These are phyloP conservation scores for Stratiomys singularior DNA, from an alignment of 2,888 invertebrate species.

Conservation along the genomic window DNA sequence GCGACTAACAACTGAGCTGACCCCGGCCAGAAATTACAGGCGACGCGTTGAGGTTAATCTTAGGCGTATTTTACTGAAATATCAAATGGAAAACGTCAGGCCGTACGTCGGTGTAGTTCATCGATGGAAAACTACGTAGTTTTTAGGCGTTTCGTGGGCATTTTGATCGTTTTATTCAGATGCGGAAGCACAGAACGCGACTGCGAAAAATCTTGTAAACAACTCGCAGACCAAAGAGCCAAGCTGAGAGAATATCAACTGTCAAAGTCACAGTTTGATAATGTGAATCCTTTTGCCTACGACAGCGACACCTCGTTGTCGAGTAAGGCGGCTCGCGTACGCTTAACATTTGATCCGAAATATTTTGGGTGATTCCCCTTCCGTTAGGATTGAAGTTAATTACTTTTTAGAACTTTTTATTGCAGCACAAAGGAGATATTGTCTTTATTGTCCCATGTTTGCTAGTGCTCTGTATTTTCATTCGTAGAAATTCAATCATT, in stretches of 20 bases:
- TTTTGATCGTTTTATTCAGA: not conserved
- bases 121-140: not conserved
- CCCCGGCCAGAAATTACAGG: not conserved
- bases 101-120: not conserved
- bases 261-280: conserved; percentile 15
- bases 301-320: not conserved
- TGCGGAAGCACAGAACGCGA: conserved; percentile 8
- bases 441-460: too few relatives aligned
- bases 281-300: not conserved
- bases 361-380: too few relatives aligned
- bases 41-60: not conserved
- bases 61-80: not conserved
- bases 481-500: too few relatives aligned
- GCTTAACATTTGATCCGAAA: too few relatives aligned
- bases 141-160: conserved; percentile 16
- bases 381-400: too few relatives aligned
- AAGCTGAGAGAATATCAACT: not conserved
- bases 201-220: conserved; percentile 32
- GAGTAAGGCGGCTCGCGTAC: too few relatives aligned
- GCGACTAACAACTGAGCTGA: not conserved
- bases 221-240: not conserved
- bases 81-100: not conserved
- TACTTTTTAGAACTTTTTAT: too few relatives aligned
- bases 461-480: too few relatives aligned
- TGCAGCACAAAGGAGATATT: too few relatives aligned